phyloP scores from a whole-genome alignment of 1,140 invertebrate genomes.

The Lordiphosa mommai region DNA sequence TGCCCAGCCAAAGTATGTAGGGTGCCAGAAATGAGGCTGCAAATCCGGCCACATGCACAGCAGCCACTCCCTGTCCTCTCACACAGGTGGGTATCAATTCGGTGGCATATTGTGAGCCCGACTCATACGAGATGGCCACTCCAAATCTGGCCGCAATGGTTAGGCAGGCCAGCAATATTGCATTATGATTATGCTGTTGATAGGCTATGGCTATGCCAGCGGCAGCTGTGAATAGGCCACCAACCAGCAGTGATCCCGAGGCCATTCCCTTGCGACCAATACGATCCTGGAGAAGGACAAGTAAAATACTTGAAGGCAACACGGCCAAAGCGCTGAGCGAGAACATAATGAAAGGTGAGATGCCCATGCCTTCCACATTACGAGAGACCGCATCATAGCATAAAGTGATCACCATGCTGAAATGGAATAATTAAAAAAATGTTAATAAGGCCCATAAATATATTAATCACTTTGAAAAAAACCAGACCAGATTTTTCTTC shows the following conservation, averaged over 20 bases:
- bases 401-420: conserved; percentile 83
- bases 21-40: conserved; percentile 82
- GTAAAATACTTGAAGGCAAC: conserved; percentile 83
- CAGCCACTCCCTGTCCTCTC: conserved; percentile 82
- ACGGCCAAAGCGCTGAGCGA: conserved; percentile 82
- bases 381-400: conserved; percentile 84
- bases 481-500: too few species aligned
- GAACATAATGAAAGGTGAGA: conserved; percentile 83
- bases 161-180: conserved; percentile 79
- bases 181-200: conserved; percentile 74
- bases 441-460: too few species aligned
- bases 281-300: conserved; percentile 82
- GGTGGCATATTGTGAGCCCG: conserved; percentile 84
- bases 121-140: conserved; percentile 85
- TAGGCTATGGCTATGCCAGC: conserved; percentile 77
- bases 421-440: conserved; percentile 23
- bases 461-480: too few species aligned
- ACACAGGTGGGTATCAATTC: conserved; percentile 85
- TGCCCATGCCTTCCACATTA: conserved; percentile 82
- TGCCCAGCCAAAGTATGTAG: conserved; percentile 81
- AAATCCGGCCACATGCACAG: conserved; percentile 82
- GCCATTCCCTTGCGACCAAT: conserved; percentile 83
- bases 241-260: conserved; percentile 81
- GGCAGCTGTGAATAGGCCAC: conserved; percentile 81
- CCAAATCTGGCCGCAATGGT: conserved; percentile 83